Conservation (phyloP, 2,797 vertebrate species). For the Megaceryle alcyon region DNA sequence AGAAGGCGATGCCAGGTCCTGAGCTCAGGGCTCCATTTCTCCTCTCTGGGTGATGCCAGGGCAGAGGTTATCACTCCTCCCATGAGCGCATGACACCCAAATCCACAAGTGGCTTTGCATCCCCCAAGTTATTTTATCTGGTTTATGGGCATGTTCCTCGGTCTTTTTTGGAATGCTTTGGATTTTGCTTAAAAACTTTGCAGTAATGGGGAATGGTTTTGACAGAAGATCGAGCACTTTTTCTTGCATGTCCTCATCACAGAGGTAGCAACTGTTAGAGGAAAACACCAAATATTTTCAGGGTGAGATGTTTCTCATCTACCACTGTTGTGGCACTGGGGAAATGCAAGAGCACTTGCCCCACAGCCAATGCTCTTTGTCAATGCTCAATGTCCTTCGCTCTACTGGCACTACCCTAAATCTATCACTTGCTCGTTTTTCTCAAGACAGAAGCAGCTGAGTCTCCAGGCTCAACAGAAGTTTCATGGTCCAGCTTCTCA, state of each 20-base stretch:
- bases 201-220: neutral
- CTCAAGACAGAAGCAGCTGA: neutral
- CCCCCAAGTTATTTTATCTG: neutral
- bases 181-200: neutral
- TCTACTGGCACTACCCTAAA: neutral
- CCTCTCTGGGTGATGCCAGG: fast-evolving
- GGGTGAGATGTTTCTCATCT: neutral
- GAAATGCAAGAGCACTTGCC: neutral
- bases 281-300: conserved; percentile 17
- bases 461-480: neutral
- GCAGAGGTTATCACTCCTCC: neutral
- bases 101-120: neutral
- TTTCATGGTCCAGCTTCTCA: neutral
- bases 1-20: neutral
- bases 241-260: neutral
- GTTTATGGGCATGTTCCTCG: neutral
- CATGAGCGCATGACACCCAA: neutral
- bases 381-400: neutral
- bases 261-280: neutral
- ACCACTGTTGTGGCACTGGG: neutral
- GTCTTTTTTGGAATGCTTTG: neutral
- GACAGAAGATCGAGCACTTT: neutral
- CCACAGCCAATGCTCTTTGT: neutral
- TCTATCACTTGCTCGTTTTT: neutral
- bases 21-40: neutral